These are phyloP conservation scores for Castor canadensis DNA, from an alignment of 2,113 vertebrate species.

Conservation along the genomic window DNA sequence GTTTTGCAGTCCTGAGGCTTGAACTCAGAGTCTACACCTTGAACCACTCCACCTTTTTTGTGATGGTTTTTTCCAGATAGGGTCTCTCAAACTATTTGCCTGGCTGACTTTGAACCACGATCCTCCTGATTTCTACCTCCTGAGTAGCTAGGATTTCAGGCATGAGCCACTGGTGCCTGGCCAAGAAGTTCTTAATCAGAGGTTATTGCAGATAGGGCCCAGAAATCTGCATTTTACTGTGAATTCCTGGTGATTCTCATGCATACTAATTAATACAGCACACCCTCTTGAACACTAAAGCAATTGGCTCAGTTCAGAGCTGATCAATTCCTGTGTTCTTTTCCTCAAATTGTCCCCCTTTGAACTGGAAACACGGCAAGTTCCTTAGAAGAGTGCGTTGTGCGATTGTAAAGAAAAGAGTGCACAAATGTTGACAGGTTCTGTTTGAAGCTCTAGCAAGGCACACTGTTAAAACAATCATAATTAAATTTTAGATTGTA, in stretches of 20 bases:
- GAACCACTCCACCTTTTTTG: no score
- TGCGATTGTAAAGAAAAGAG: neutral
- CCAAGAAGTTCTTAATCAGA: constrained; percentile 34
- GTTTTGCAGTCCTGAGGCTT: no score
- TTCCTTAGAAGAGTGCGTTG: neutral
- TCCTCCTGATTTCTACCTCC: no score
- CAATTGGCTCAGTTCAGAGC: neutral
- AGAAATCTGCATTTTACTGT: neutral
- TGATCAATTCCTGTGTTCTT: neutral
- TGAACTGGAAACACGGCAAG: constrained; percentile 9
- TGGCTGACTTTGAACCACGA: no score
- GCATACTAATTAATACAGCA: neutral
- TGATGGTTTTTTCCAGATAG: no score
- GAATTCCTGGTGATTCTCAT: neutral
- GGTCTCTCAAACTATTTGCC: no score
- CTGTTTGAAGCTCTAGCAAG: constrained; percentile 29
- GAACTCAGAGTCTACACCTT: no score
- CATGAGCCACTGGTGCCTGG: no score
- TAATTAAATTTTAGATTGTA: constrained; percentile 28
- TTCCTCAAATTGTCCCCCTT: neutral
- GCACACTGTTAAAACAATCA: constrained; percentile 26
- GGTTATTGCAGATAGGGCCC: neutral
- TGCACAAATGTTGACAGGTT: neutral
- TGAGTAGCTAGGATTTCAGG: no score
- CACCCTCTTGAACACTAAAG: neutral